These are phyloP conservation scores for Trachymyrmex cornetzi DNA, from an alignment of 1,140 invertebrate species.

Conservation along the genomic window DNA sequence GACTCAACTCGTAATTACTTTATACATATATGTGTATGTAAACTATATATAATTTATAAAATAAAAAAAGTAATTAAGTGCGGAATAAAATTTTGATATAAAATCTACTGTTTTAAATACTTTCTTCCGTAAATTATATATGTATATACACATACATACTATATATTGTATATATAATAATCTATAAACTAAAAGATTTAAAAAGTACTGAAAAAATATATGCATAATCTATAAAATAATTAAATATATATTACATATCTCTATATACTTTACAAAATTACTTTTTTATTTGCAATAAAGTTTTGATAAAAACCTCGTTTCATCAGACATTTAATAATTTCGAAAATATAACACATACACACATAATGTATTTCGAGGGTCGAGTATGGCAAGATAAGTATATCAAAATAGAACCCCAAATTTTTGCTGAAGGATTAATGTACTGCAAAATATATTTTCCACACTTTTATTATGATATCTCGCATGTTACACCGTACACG, in stretches of 20 bases:
- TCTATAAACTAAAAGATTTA: neutral
- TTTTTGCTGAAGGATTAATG: neutral
- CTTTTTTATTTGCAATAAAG: no score
- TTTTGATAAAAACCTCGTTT: neutral
- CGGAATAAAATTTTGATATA: no score
- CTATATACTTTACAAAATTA: neutral
- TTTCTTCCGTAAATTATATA: no score
- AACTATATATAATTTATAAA: no score
- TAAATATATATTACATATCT: neutral
- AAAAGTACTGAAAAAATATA: neutral
- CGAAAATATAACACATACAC: neutral
- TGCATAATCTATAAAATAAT: neutral
- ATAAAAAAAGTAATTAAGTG: no score
- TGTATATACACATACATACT: neutral
- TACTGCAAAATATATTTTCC: neutral
- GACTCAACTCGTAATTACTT: no score
- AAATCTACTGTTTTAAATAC: no score
- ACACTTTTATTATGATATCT: neutral
- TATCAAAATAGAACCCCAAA: neutral
- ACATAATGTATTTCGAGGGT: neutral
- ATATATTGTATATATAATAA: neutral
- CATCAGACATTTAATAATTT: neutral
- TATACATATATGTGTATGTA: no score
- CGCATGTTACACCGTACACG: neutral
- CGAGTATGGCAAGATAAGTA: neutral